Base-by-base conservation (phyloP, 2,888 invertebrate species). In the Silvanus unidentatus region DNA sequence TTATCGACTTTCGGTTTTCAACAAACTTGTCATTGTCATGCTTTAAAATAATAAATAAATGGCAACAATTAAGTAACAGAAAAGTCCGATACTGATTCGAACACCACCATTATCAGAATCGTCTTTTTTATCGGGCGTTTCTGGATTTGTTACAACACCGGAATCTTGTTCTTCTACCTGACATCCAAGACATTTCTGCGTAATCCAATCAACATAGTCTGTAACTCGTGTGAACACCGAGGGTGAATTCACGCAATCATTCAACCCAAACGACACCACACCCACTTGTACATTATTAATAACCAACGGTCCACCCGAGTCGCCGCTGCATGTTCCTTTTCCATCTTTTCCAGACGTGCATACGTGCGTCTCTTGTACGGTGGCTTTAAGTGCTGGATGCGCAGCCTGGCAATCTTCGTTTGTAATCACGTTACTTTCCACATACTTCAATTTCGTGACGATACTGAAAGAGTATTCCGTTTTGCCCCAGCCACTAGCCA, bases 301-400 rank as follows among this genome's bases (percentile, higher is more conserved):
- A 10, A 57, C 16, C 10, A 58, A 41, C 10, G 58, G 57, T 1
- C 58, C 58, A 6, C 58, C 57, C 1, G 53, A 53, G 37, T 58
- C 58, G 6, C 58, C 58, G 5, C 39, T 47, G 27, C 58, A 58
- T 8, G 54, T 54, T 30, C 42, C 46, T 2, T 29, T 46, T 1
- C 51, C 52, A 2, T 34, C 39, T 9, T 39, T 27, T 41, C 53
- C 54, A n/a, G 48, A 49, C 1, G 49, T 45, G 22, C 57, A 57
- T 1, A 57, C 11, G 32, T 57, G 54, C 2, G 39, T 47, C 30
- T 45, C 39, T 11, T 16, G 29, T 28, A 56, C 40, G 34, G 37
- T 28, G 8, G 12, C 8, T 11, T 12, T n/a, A n/a, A 45, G 45
- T 2, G 35, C 40, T 32, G 35, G 22, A n/a, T 45, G 39, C 6